Percentiles rank a stretch among this genome's conserved stretches.
Evolutionary conservation across 1,140 invertebrate genomes (phyloP).

Genomic region (Adelges cooleyi): DNA sequence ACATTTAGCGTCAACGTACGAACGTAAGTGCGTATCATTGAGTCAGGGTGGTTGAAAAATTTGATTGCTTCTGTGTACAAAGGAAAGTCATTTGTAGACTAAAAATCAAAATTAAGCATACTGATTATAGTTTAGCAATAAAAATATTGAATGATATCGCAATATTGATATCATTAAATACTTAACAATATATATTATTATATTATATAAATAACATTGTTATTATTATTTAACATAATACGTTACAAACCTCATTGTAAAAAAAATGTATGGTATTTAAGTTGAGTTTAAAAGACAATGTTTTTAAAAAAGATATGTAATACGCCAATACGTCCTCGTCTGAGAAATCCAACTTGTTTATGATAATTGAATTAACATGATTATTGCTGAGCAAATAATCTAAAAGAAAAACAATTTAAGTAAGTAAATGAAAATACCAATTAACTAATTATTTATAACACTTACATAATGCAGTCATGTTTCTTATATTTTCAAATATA

Average conservation of each 20-base stretch:
- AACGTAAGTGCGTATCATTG: slow-evolving; percentile 98
- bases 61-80: slow-evolving; percentile 98
- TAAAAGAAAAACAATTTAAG: slow-evolving; percentile 44
- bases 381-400: slow-evolving; percentile 99
- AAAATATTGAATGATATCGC: too few relatives aligned
- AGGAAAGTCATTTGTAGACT: slow-evolving; percentile 99
- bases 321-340: slow-evolving; percentile 99
- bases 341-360: slow-evolving; percentile 98
- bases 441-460: slow-evolving; percentile 36
- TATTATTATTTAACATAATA: slow-evolving; percentile 52
- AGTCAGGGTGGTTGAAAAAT: slow-evolving; percentile 97
- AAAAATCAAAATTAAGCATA: slow-evolving; percentile 41
- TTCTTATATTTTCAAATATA: slow-evolving; percentile 96
- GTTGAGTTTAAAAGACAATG: slow-evolving; percentile 95
- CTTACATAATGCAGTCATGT: slow-evolving; percentile 97
- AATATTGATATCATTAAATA: too few relatives aligned
- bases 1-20: slow-evolving; percentile 95
- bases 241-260: slow-evolving; percentile 99
- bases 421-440: background rate
- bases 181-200: background rate
- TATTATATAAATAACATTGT: background rate
- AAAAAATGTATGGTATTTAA: slow-evolving; percentile 98
- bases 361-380: slow-evolving; percentile 98
- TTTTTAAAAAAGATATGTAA: slow-evolving; percentile 98
- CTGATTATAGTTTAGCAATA: too few relatives aligned